A percentile compares a stretch with the other conserved stretches of the same genome.
phyloP scores from a whole-genome alignment of 2,888 invertebrate genomes.

The Scaptomyza reducta region DNA sequence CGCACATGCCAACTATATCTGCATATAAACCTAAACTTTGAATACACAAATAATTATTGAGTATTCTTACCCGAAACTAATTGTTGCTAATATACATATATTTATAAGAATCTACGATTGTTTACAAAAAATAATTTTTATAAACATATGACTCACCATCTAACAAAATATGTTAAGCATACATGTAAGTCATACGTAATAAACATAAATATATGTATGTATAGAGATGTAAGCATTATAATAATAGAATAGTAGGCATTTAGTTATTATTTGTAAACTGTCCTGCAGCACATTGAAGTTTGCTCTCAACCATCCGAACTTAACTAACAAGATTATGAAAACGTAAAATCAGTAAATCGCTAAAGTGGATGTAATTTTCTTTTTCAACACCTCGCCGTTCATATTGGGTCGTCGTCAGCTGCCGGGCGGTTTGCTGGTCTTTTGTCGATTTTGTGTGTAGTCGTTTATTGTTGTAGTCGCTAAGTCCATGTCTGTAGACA shows the following conservation, averaged over 20 bases:
- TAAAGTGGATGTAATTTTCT: slow-evolving; percentile 83
- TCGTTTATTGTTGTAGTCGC: slow-evolving; percentile 63
- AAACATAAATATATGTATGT: not conserved
- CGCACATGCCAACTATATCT: too few species aligned
- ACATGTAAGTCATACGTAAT: not conserved
- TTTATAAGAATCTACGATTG: not conserved
- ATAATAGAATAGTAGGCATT: not conserved
- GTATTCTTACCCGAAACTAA: not conserved
- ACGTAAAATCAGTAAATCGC: slow-evolving; percentile 83
- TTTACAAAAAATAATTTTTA: not conserved
- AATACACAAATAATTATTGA: not conserved
- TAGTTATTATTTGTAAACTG: slow-evolving; percentile 1
- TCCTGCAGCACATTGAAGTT: slow-evolving; percentile 35
- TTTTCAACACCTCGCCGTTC: slow-evolving; percentile 84
- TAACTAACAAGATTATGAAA: slow-evolving; percentile 82
- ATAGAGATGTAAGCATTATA: not conserved
- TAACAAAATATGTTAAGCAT: not conserved
- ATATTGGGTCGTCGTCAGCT: slow-evolving; percentile 73
- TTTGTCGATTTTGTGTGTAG: slow-evolving; percentile 58
- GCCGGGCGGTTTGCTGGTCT: slow-evolving; percentile 69
- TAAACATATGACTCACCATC: not conserved
- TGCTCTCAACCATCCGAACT: slow-evolving; percentile 69
- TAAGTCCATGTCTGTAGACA: slow-evolving; percentile 59
- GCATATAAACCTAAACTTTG: too few species aligned
- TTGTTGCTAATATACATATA: not conserved